Evolutionary conservation across 2,888 invertebrate species (phyloP).

Genomic region (Microchrysa polita): DNA sequence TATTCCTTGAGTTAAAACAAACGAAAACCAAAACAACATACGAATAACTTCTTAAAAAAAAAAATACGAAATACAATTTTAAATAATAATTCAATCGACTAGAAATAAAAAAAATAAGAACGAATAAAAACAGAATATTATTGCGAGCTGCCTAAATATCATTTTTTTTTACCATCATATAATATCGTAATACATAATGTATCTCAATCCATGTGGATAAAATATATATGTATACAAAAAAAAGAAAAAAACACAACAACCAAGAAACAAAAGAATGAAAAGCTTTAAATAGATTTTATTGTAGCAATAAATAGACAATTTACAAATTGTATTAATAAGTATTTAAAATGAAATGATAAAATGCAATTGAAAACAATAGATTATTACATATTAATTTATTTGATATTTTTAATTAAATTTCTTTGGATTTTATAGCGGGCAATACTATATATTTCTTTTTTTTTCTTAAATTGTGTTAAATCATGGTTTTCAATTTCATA

Average conservation of each 20-base stretch:
- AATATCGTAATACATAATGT: too few species aligned
- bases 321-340: conserved; percentile 17
- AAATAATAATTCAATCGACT: neutral
- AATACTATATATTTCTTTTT: neutral
- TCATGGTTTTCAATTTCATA: too few species aligned
- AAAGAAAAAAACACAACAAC: conserved; percentile 2
- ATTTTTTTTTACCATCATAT: too few species aligned
- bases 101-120: neutral
- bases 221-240: conserved; percentile 11
- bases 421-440: neutral
- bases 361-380: too few species aligned
- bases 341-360: neutral
- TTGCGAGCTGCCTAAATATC: conserved; percentile 20
- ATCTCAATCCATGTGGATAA: too few species aligned
- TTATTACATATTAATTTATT: neutral
- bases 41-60: too few species aligned
- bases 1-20: too few species aligned
- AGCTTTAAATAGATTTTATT: conserved; percentile 43
- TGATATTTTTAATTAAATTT: neutral
- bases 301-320: conserved; percentile 19
- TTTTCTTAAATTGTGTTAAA: too few species aligned
- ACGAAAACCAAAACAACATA: too few species aligned
- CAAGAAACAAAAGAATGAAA: conserved; percentile 35
- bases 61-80: neutral
- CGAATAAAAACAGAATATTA: neutral